phyloP scores from a whole-genome alignment of 2,797 vertebrate species.

The Phalloptychus januarius region DNA sequence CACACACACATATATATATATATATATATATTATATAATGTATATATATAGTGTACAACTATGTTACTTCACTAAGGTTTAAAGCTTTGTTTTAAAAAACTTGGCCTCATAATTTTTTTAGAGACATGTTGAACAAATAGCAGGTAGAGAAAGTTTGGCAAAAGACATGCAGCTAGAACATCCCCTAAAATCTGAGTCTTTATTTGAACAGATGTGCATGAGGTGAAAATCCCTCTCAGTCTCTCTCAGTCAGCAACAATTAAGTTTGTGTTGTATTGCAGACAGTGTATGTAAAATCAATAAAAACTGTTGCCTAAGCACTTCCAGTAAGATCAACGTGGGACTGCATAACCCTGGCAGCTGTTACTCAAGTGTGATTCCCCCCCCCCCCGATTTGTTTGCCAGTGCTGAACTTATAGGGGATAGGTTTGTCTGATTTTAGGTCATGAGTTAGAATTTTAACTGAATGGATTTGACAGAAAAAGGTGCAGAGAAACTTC shows the following conservation, averaged over 20 bases:
- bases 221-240: slow-evolving; percentile 30
- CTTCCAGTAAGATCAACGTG: slow-evolving; percentile 21
- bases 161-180: slow-evolving; percentile 18
- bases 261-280: neutral
- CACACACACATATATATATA: neutral
- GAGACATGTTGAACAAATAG: slow-evolving; percentile 26
- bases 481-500: slow-evolving; percentile 14
- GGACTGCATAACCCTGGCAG: slow-evolving; percentile 11
- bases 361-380: neutral
- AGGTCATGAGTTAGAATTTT: slow-evolving; percentile 20
- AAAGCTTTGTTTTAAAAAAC: neutral
- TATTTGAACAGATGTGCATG: slow-evolving; percentile 45
- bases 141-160: slow-evolving; percentile 1
- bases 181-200: slow-evolving; percentile 15
- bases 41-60: neutral
- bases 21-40: no score
- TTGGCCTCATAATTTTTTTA: neutral
- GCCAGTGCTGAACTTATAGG: slow-evolving; percentile 8
- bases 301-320: slow-evolving; percentile 12
- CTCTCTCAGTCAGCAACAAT: slow-evolving; percentile 21
- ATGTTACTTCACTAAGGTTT: neutral
- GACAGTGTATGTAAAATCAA: slow-evolving; percentile 20
- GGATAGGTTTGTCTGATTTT: slow-evolving; percentile 1
- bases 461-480: slow-evolving; percentile 27
- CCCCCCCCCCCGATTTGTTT: neutral